Conservation (phyloP, 2,888 invertebrate genomes). For the Crepidodera aurea region DNA sequence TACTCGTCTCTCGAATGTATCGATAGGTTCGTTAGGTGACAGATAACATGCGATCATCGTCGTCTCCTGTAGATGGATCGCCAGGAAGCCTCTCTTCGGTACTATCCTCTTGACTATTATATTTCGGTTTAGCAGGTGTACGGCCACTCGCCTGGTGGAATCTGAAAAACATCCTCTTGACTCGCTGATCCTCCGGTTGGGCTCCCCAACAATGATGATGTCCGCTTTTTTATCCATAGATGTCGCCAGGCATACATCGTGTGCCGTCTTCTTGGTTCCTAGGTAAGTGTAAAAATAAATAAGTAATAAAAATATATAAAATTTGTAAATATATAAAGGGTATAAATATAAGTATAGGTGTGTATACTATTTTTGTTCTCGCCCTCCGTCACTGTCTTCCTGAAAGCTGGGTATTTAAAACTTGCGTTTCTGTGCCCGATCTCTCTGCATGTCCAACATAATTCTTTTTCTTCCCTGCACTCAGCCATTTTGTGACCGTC, state of each 20-base stretch:
- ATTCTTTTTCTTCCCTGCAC: no score
- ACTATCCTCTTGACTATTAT: background rate
- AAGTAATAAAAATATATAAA: no score
- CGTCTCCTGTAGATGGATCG: background rate
- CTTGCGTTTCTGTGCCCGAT: background rate
- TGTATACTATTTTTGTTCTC: no score
- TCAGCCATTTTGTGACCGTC: background rate
- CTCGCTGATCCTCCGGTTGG: background rate
- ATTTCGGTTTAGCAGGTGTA: background rate
- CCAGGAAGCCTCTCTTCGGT: background rate
- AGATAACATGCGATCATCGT: background rate
- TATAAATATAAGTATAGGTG: no score
- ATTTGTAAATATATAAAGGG: no score
- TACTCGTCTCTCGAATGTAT: background rate
- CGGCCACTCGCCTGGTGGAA: conserved; percentile 5
- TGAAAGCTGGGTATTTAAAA: background rate
- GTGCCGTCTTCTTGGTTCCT: conserved; percentile 3
- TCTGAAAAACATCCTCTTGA: conserved; percentile 3
- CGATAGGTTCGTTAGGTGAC: background rate
- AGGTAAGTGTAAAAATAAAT: background rate
- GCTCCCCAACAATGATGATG: conserved; percentile 1
- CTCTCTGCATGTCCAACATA: background rate
- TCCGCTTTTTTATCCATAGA: no score
- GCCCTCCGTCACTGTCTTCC: background rate
- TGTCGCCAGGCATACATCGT: background rate